Conservation (phyloP, 2,797 vertebrate genomes). For the Catharus ustulatus region DNA sequence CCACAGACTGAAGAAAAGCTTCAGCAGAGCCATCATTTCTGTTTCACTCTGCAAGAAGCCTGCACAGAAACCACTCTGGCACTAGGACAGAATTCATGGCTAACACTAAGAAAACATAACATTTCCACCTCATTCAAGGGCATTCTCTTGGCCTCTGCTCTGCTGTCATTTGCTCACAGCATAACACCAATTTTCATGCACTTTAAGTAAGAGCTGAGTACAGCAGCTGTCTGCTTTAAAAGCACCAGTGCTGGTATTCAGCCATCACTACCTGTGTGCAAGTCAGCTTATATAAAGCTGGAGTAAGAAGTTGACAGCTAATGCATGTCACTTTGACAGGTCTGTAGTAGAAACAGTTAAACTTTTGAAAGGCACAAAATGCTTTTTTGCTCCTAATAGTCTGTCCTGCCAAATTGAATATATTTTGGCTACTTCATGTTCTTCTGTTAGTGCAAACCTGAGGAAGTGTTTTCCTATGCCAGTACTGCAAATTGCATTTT, state of each 20-base stretch:
- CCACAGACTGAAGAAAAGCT: not conserved
- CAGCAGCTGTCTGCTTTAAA: not conserved
- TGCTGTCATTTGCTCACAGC: constrained; percentile 13
- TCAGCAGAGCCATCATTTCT: not conserved
- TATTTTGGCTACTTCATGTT: not conserved
- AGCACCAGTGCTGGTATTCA: not conserved
- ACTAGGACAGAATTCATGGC: not conserved
- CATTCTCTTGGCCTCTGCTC: constrained; percentile 26
- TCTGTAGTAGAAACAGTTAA: not conserved
- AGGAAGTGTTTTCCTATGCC: not conserved
- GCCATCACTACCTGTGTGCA: not conserved
- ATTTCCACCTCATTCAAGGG: constrained; percentile 36
- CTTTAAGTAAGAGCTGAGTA: constrained; percentile 1
- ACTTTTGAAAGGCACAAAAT: not conserved
- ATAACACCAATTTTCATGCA: constrained; percentile 7
- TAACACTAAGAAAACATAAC: constrained; percentile 39
- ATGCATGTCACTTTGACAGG: not conserved
- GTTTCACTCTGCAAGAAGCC: not conserved
- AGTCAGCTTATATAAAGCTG: not conserved
- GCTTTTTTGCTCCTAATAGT: not conserved
- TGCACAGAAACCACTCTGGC: constrained; percentile 10
- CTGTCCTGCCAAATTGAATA: not conserved
- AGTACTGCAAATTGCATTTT: not conserved
- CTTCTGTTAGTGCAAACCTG: not conserved
- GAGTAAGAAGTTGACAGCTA: not conserved